phyloP scores from a whole-genome alignment of 2,888 invertebrate species.

The Xiphydria camelus region DNA sequence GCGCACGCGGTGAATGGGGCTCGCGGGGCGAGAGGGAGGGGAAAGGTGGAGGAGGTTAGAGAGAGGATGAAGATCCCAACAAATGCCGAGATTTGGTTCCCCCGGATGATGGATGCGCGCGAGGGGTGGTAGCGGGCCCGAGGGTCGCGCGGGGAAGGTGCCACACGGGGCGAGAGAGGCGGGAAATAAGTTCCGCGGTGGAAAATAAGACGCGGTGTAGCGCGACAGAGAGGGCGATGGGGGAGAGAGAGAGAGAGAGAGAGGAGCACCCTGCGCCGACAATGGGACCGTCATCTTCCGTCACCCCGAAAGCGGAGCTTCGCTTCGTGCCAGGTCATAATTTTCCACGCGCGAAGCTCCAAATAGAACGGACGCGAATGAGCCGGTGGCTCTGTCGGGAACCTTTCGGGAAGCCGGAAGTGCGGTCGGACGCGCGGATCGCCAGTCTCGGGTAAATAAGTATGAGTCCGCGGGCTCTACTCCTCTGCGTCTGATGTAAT shows the following conservation, averaged over 20 bases:
- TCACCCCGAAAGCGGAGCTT: too few relatives aligned
- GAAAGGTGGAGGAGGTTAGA: constrained; percentile 7
- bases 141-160: background rate
- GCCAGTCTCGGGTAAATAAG: too few relatives aligned
- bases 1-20: constrained; percentile 1
- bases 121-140: background rate
- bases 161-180: constrained; percentile 16
- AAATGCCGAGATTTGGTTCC: constrained; percentile 41
- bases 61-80: constrained; percentile 33
- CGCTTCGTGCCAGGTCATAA: too few relatives aligned
- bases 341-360: too few relatives aligned
- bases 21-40: constrained; percentile 4
- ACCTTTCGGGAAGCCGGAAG: constrained; percentile 36
- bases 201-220: constrained; percentile 18
- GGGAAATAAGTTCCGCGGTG: constrained; percentile 6
- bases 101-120: constrained; percentile 42
- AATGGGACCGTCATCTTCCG: too few relatives aligned
- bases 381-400: too few relatives aligned
- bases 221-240: constrained; percentile 16
- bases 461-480: too few relatives aligned
- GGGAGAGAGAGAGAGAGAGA: constrained; percentile 4
- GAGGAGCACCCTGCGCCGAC: background rate
- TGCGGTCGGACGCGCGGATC: constrained; percentile 28
- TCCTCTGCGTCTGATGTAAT: too few relatives aligned
- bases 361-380: too few relatives aligned